Percentiles rank a stretch among this genome's conserved stretches.
Conservation (phyloP, 2,113 vertebrate species). For the Trematomus loennbergii region DNA sequence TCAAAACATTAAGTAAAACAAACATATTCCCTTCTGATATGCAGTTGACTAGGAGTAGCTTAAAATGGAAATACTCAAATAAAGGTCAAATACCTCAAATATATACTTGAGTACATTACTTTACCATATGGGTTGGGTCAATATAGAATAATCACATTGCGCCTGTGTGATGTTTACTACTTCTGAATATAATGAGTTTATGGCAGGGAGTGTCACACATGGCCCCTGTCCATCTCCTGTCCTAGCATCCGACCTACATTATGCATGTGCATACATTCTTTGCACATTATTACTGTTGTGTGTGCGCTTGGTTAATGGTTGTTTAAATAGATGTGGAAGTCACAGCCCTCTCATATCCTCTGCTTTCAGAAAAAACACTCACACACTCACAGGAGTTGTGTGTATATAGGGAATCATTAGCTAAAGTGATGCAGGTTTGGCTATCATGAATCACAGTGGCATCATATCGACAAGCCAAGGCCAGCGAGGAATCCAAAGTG, state of each 20-base stretch:
- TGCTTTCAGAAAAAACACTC: conserved; percentile 33
- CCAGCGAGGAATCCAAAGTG: conserved; percentile 73
- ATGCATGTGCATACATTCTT: conserved; percentile 69
- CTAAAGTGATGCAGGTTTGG: conserved; percentile 81
- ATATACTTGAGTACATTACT: no score
- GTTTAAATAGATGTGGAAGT: conserved; percentile 77
- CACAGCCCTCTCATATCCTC: conserved; percentile 67
- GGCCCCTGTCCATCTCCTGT: conserved; percentile 52
- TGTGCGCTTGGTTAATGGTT: conserved; percentile 70
- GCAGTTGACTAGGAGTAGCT: no score
- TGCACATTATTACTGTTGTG: conserved; percentile 45
- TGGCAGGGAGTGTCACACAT: conserved; percentile 38
- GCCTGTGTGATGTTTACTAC: conserved; percentile 5
- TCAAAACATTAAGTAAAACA: no score
- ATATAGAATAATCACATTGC: conserved; percentile 10
- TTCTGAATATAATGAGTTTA: conserved; percentile 48
- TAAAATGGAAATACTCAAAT: no score
- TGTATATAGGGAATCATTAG: conserved; percentile 81
- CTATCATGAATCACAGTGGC: conserved; percentile 83
- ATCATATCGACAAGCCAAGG: conserved; percentile 79
- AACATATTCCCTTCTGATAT: no score
- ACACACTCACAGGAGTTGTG: conserved; percentile 44
- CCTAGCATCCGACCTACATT: conserved; percentile 53
- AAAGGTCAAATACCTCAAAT: no score
- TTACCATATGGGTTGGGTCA: background rate